A percentile compares a stretch with the other conserved stretches of the same genome.
Conservation (phyloP, 2,113 vertebrate species). For the Sinocyclocheilus grahami region DNA sequence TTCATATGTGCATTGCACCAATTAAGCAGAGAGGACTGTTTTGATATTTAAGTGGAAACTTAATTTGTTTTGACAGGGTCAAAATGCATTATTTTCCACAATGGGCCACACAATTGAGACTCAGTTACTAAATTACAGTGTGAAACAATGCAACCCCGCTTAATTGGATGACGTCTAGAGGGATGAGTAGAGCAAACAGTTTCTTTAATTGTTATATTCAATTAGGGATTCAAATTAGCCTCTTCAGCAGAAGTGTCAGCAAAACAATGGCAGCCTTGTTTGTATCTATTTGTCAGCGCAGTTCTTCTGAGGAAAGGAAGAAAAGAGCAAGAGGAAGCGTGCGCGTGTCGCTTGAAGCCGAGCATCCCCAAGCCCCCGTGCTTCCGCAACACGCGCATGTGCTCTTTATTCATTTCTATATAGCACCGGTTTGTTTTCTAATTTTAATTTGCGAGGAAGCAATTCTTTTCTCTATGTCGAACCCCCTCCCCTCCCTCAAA, state of each 20-base stretch:
- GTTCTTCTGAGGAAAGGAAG: slow-evolving; percentile 60
- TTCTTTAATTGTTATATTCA: slow-evolving; percentile 82
- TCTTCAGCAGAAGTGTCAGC: slow-evolving; percentile 71
- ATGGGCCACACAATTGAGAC: slow-evolving; percentile 66
- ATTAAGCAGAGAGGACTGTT: slow-evolving; percentile 37
- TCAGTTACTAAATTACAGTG: slow-evolving; percentile 73
- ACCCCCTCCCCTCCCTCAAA: slow-evolving; percentile 49
- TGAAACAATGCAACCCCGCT: slow-evolving; percentile 72
- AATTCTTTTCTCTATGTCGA: slow-evolving; percentile 75
- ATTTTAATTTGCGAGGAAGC: slow-evolving; percentile 99
- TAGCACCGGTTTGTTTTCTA: slow-evolving; percentile 98
- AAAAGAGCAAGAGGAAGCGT: slow-evolving; percentile 61
- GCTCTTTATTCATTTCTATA: slow-evolving; percentile 87
- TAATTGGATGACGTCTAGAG: slow-evolving; percentile 81
- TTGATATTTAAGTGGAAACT: slow-evolving; percentile 37
- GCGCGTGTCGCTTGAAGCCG: slow-evolving; percentile 62
- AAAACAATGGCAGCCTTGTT: slow-evolving; percentile 74
- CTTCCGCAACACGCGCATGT: slow-evolving; percentile 60
- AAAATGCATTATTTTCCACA: slow-evolving; percentile 65
- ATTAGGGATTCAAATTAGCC: slow-evolving; percentile 80
- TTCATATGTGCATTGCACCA: slow-evolving; percentile 38
- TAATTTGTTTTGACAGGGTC: slow-evolving; percentile 50
- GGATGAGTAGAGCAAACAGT: slow-evolving; percentile 78
- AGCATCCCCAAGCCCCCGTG: slow-evolving; percentile 70
- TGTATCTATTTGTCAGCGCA: slow-evolving; percentile 74